phyloP scores from a whole-genome alignment of 1,140 invertebrate genomes.

The Copidosoma floridanum region DNA sequence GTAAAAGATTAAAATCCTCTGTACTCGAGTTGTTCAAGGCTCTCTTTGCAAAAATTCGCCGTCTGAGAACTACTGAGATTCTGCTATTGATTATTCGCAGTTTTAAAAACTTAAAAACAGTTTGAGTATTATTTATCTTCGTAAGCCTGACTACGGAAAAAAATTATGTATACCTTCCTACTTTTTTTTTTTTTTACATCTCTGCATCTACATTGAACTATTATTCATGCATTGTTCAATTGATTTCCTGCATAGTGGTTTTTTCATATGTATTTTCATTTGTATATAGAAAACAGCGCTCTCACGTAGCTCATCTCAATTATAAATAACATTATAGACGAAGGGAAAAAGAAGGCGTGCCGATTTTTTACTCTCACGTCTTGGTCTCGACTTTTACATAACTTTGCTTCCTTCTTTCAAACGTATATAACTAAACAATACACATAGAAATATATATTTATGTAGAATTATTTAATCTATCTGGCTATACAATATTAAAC shows the following conservation, averaged over 20 bases:
- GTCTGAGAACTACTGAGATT: too few species aligned
- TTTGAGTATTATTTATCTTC: slow-evolving; percentile 25
- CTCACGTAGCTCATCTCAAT: not conserved
- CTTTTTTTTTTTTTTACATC: too few species aligned
- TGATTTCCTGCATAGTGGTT: not conserved
- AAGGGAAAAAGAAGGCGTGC: too few species aligned
- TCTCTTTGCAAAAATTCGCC: slow-evolving; percentile 12
- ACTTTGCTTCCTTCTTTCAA: not conserved
- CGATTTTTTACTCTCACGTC: not conserved
- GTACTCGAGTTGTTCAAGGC: too few species aligned
- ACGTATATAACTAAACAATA: slow-evolving; percentile 24
- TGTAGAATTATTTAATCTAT: slow-evolving; percentile 23
- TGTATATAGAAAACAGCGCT: not conserved
- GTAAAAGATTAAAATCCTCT: too few species aligned
- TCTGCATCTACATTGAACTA: not conserved
- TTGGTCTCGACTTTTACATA: slow-evolving; percentile 4
- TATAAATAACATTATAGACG: too few species aligned
- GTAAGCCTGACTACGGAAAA: slow-evolving; percentile 6
- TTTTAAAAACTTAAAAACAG: too few species aligned
- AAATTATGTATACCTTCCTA: too few species aligned
- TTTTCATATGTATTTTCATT: not conserved
- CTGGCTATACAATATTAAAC: slow-evolving; percentile 26
- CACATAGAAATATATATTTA: slow-evolving; percentile 28
- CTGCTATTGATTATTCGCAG: too few species aligned
- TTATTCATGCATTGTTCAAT: slow-evolving; percentile 14